phyloP scores from a whole-genome alignment of 37 sponge, comb jelly and placozoan genomes.

The Ianthella basta region DNA sequence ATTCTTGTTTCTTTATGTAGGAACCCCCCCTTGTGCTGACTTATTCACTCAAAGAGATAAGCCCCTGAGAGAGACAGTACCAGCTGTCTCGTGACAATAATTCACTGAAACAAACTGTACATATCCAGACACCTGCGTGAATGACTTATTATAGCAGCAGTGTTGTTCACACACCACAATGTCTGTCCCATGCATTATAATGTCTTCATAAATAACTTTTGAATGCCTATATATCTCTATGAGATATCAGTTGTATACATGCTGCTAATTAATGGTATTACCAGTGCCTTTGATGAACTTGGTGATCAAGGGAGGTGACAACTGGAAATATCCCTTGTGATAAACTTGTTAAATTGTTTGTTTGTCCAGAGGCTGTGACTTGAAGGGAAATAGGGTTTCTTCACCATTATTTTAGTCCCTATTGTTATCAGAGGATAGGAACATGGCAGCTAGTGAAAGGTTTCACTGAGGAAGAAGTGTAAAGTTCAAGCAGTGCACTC shows the following conservation, averaged over 20 bases:
- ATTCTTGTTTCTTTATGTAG: conserved; percentile 19
- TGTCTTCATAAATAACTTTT: neutral
- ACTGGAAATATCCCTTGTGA: conserved; percentile 1
- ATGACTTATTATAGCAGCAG: neutral
- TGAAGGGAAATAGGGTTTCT: conserved; percentile 21
- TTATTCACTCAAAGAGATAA: conserved; percentile 49
- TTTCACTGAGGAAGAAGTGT: neutral
- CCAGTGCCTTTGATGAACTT: neutral
- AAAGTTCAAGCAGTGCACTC: no score
- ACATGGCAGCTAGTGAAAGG: conserved; percentile 10
- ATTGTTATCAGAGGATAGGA: neutral
- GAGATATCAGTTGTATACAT: no score
- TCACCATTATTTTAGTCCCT: neutral
- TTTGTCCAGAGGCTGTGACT: neutral
- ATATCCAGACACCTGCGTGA: neutral
- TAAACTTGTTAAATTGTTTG: neutral
- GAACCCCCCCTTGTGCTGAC: conserved; percentile 65
- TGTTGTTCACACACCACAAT: neutral
- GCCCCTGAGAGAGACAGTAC: neutral
- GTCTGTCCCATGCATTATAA: neutral
- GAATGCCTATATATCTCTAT: no score
- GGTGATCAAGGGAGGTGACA: neutral
- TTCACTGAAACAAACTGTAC: no score
- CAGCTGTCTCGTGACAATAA: neutral
- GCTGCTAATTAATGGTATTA: conserved; percentile 35